Evolutionary conservation across 2,797 vertebrate species (phyloP).

Genomic region (Euthynnus affinis): DNA sequence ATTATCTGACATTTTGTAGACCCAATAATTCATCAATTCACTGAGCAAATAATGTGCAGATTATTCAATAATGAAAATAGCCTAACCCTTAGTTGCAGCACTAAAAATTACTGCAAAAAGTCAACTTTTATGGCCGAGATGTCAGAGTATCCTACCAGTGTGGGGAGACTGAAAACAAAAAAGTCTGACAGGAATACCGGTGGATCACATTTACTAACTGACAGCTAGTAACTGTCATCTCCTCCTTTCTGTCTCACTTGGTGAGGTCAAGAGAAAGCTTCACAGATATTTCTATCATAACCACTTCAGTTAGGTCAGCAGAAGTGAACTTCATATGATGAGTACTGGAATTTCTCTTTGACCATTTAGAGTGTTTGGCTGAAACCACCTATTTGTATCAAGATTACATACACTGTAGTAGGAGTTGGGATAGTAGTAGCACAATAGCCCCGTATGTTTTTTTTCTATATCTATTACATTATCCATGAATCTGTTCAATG

Average conservation of each 20-base stretch:
- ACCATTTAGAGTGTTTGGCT: neutral
- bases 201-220: neutral
- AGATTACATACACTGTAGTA: conserved; percentile 1
- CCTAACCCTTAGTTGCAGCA: no score
- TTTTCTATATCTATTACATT: conserved; percentile 37
- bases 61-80: no score
- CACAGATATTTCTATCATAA: neutral
- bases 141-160: neutral
- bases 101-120: no score
- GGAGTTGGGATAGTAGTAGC: neutral
- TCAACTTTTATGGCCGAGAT: neutral
- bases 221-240: neutral
- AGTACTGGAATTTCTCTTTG: neutral
- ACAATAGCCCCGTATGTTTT: conserved; percentile 4
- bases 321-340: neutral
- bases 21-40: no score
- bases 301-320: neutral
- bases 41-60: no score
- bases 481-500: conserved; percentile 48
- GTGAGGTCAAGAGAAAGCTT: neutral
- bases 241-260: neutral
- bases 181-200: neutral
- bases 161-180: neutral
- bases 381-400: neutral
- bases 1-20: neutral